A percentile compares a stretch with the other conserved stretches of the same genome.
phyloP scores from a whole-genome alignment of 1,140 invertebrate genomes.

The Thaumetopoea pityocampa region DNA sequence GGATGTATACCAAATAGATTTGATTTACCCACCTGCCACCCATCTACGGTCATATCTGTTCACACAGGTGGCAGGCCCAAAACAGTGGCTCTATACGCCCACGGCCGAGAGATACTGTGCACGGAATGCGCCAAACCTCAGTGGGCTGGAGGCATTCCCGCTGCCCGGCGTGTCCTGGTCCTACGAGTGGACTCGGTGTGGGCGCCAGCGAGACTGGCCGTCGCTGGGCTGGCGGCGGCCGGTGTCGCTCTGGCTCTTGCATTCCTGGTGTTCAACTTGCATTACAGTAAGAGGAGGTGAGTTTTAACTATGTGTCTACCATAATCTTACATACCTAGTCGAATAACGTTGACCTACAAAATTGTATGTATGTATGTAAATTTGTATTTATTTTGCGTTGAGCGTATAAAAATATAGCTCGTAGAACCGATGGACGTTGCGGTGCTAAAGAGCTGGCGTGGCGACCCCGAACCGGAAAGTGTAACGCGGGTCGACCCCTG shows the following conservation, averaged over 20 bases:
- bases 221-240: slow-evolving; percentile 80
- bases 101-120: slow-evolving; percentile 79
- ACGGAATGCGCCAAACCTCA: slow-evolving; percentile 80
- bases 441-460: too few relatives aligned
- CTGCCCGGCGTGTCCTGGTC: slow-evolving; percentile 84
- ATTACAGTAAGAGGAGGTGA: slow-evolving; percentile 90
- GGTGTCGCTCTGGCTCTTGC: slow-evolving; percentile 87
- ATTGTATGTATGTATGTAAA: too few relatives aligned
- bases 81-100: slow-evolving; percentile 86
- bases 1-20: too few relatives aligned
- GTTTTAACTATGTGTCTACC: background rate
- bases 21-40: slow-evolving; percentile 4
- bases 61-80: slow-evolving; percentile 79
- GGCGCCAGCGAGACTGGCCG: slow-evolving; percentile 68
- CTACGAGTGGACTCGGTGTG: slow-evolving; percentile 84
- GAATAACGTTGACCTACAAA: too few relatives aligned
- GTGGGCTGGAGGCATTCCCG: slow-evolving; percentile 87
- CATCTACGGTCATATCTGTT: background rate
- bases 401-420: too few relatives aligned
- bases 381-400: too few relatives aligned
- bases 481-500: too few relatives aligned
- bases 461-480: too few relatives aligned
- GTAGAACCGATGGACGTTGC: too few relatives aligned
- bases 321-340: too few relatives aligned
- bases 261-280: slow-evolving; percentile 91